These are phyloP conservation scores for Edolisoma coerulescens DNA, from an alignment of 2,113 vertebrate genomes.

Conservation along the genomic window DNA sequence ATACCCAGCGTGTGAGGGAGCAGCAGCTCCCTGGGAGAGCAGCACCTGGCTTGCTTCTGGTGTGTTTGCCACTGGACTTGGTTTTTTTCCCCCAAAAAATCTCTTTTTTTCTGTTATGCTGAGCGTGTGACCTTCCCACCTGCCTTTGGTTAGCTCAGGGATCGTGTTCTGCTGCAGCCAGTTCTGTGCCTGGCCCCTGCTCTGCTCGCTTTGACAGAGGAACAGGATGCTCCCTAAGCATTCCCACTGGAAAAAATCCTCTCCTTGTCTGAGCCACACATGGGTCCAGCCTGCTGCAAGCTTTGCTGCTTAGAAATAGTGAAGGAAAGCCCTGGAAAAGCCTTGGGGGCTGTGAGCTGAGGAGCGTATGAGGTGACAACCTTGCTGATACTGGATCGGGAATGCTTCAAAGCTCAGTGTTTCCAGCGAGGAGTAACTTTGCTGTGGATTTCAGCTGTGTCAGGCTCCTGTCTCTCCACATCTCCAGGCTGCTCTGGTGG, in stretches of 20 bases:
- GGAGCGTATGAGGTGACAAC: accelerated
- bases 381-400: neutral
- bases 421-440: neutral
- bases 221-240: neutral
- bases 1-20: accelerated
- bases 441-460: neutral
- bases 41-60: accelerated
- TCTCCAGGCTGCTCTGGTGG: neutral
- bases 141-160: neutral
- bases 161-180: neutral
- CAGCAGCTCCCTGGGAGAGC: neutral
- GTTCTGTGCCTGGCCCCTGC: accelerated
- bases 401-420: neutral
- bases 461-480: neutral
- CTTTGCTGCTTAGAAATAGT: neutral
- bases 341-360: neutral
- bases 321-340: neutral
- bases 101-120: neutral
- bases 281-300: neutral
- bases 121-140: neutral
- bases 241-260: neutral
- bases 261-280: accelerated
- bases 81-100: neutral
- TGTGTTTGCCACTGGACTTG: neutral
- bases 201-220: accelerated